A percentile compares a stretch with the other conserved stretches of the same genome.
Evolutionary conservation across 2,797 vertebrate species (phyloP).

Genomic region (Onychomys torridus): DNA sequence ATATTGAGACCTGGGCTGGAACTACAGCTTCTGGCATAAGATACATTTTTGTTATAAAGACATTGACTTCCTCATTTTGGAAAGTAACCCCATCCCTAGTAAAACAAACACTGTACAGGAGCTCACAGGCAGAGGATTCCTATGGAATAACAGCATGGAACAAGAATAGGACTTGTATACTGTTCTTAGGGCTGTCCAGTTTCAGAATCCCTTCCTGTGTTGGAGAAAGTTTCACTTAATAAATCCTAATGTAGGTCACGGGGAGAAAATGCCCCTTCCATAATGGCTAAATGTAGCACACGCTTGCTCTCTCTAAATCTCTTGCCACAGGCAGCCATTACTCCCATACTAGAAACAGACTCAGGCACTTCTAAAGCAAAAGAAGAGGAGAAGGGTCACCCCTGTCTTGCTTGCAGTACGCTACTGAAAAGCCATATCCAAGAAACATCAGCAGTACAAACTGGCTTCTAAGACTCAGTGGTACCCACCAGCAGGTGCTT

Average conservation of each 20-base stretch:
- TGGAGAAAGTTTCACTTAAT: neutral
- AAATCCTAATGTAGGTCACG: neutral
- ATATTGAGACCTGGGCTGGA: neutral
- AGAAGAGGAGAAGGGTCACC: neutral
- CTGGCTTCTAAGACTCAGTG: neutral
- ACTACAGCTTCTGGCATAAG: neutral
- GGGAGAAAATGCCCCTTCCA: neutral
- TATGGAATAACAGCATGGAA: neutral
- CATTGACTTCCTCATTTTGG: neutral
- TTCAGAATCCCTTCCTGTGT: neutral
- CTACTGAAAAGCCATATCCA: neutral
- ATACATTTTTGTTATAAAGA: neutral
- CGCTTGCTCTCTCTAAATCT: neutral
- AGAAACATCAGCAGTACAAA: neutral
- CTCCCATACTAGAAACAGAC: neutral
- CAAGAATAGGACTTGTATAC: neutral
- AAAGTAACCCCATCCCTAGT: neutral
- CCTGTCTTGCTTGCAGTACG: neutral
- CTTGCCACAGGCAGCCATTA: neutral
- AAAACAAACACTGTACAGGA: neutral
- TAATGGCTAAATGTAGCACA: neutral
- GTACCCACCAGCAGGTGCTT: neutral
- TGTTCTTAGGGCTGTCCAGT: neutral
- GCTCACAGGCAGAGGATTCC: neutral
- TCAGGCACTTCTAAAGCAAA: neutral